Conservation (phyloP, 35 echinoderm and acorn worm genomes). For the Lytechinus variegatus region DNA sequence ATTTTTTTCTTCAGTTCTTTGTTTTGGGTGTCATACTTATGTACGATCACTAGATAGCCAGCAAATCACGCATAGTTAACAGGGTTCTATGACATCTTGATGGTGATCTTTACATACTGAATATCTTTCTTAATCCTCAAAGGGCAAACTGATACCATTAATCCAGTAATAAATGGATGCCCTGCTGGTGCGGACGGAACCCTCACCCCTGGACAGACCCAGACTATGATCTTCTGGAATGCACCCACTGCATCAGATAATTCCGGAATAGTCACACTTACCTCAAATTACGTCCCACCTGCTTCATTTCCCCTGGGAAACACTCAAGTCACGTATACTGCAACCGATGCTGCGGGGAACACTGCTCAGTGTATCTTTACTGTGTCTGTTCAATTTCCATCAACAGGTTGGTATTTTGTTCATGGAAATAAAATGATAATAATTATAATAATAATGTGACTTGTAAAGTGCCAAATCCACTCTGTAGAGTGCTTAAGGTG, state of each 20-base stretch:
- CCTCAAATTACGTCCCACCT: slow-evolving; percentile 39
- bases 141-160: too few relatives aligned
- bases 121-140: too few relatives aligned
- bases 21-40: too few relatives aligned
- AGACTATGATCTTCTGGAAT: slow-evolving; percentile 30
- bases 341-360: slow-evolving; percentile 62
- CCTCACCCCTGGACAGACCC: neutral
- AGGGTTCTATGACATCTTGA: too few relatives aligned
- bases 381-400: slow-evolving; percentile 33
- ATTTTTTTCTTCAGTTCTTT: too few relatives aligned
- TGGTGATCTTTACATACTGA: too few relatives aligned
- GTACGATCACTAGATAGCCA: too few relatives aligned
- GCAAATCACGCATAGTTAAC: too few relatives aligned
- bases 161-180: neutral
- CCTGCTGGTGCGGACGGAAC: neutral
- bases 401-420: neutral
- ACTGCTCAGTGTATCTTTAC: slow-evolving; percentile 62
- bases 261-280: neutral
- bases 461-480: too few relatives aligned
- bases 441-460: too few relatives aligned
- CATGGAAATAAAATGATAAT: neutral
- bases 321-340: slow-evolving; percentile 67
- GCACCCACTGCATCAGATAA: slow-evolving; percentile 50
- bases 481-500: too few relatives aligned
- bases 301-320: slow-evolving; percentile 64